Conservation (phyloP, 2,888 invertebrate species). For the Chloroclysta siterata region DNA sequence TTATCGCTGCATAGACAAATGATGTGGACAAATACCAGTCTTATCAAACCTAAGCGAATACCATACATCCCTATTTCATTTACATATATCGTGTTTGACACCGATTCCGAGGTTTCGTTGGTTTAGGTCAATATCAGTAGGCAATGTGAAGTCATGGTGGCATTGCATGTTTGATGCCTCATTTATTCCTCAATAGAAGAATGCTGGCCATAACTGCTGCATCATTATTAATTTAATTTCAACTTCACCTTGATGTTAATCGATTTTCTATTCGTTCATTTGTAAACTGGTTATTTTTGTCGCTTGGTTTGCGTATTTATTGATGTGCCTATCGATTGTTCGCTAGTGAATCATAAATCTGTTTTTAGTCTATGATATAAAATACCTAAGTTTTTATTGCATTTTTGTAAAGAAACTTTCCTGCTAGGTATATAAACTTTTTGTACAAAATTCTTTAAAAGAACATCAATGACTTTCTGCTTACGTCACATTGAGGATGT, state of each 20-base stretch:
- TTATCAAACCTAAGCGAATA: constrained; percentile 1
- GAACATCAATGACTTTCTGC: too few species aligned
- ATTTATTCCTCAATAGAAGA: constrained; percentile 24
- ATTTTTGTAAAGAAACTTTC: too few species aligned
- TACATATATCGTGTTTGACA: constrained; percentile 20
- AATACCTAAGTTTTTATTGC: not conserved
- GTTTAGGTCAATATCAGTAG: constrained; percentile 35
- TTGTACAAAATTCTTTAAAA: too few species aligned
- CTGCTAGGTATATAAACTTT: too few species aligned
- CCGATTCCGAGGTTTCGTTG: constrained; percentile 20
- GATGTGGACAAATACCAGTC: not conserved
- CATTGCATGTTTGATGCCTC: constrained; percentile 32
- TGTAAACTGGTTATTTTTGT: constrained; percentile 21
- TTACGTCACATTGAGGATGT: not conserved
- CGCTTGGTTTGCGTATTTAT: constrained; percentile 11
- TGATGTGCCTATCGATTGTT: constrained; percentile 9
- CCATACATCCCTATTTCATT: not conserved
- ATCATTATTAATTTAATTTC: constrained; percentile 33
- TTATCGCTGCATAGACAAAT: too few species aligned
- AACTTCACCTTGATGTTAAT: constrained; percentile 33
- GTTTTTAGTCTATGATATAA: not conserved
- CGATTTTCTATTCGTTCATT: constrained; percentile 35
- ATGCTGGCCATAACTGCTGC: constrained; percentile 28
- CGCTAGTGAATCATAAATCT: constrained; percentile 11
- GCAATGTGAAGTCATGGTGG: constrained; percentile 35